Conservation (phyloP, 2,888 invertebrate genomes). For the Lasioglossum morio region DNA sequence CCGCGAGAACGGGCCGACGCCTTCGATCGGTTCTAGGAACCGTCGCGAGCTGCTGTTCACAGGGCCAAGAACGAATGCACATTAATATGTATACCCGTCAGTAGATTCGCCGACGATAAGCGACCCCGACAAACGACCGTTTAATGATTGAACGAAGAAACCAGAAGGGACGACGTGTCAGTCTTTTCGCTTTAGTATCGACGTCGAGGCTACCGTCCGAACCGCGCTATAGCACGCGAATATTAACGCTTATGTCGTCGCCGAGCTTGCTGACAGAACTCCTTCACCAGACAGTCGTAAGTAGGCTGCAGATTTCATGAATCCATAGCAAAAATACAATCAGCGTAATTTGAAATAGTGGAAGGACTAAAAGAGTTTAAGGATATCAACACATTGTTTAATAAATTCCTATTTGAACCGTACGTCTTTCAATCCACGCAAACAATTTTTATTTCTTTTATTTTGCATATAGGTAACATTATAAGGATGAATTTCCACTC, state of each 20-base stretch:
- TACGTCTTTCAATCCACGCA: too few relatives aligned
- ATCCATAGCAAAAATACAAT: not conserved
- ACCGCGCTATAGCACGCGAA: not conserved
- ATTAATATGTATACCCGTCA: constrained; percentile 16
- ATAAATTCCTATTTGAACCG: too few relatives aligned
- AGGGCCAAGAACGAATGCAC: not conserved
- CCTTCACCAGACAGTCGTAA: not conserved
- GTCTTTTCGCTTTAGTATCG: not conserved
- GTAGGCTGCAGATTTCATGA: not conserved
- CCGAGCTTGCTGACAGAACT: not conserved
- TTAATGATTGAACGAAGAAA: constrained; percentile 19
- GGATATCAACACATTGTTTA: too few relatives aligned
- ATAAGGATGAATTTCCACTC: too few relatives aligned
- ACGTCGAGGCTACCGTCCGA: not conserved
- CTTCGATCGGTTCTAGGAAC: constrained; percentile 17
- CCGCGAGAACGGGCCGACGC: constrained; percentile 10
- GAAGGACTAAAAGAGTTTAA: too few relatives aligned
- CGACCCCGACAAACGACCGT: constrained; percentile 6
- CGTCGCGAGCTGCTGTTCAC: not conserved
- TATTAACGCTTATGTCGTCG: not conserved
- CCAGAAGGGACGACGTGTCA: not conserved
- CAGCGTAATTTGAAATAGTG: too few relatives aligned
- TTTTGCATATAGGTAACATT: too few relatives aligned
- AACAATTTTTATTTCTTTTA: too few relatives aligned
- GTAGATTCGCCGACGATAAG: constrained; percentile 14